Evolutionary conservation across 1,140 invertebrate species (phyloP).

Genomic region (Scaptodrosophila lebanonensis): DNA sequence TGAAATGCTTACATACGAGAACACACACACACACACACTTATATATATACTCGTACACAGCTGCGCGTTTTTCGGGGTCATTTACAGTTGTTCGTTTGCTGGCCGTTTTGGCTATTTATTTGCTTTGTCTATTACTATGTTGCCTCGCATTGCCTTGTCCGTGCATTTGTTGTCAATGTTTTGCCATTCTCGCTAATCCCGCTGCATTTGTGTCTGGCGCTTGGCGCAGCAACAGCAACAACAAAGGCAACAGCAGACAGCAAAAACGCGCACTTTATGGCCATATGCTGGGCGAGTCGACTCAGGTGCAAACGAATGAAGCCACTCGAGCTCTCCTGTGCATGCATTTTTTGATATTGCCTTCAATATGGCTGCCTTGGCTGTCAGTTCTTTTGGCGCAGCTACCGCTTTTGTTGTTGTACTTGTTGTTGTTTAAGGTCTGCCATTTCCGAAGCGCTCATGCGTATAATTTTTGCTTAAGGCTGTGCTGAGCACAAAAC

Average conservation of each 20-base stretch:
- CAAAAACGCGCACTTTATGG: too few relatives aligned
- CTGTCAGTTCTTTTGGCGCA: conserved; percentile 48
- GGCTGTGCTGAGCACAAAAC: conserved; percentile 64
- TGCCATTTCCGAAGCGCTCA: conserved; percentile 72
- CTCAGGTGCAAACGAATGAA: too few relatives aligned
- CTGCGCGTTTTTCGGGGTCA: conserved; percentile 38
- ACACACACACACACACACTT: conserved; percentile 8
- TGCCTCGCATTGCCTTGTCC: not conserved
- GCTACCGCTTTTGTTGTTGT: conserved; percentile 12
- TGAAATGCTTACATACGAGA: conserved; percentile 19
- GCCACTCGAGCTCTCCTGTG: too few relatives aligned
- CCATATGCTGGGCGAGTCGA: too few relatives aligned
- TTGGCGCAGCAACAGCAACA: conserved; percentile 24
- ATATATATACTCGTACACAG: not conserved
- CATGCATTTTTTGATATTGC: conserved; percentile 67
- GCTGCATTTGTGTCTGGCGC: conserved; percentile 30
- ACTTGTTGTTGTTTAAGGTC: conserved; percentile 48
- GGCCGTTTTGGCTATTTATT: conserved; percentile 47
- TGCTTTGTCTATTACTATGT: conserved; percentile 43
- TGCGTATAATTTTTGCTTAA: conserved; percentile 74
- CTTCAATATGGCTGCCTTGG: conserved; percentile 63
- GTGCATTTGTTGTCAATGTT: conserved; percentile 20
- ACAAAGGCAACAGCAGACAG: conserved; percentile 17
- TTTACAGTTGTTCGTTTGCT: conserved; percentile 36
- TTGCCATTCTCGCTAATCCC: conserved; percentile 51